Evolutionary conservation across 2,113 vertebrate species (phyloP).

Genomic region (Perca schrenkii): DNA sequence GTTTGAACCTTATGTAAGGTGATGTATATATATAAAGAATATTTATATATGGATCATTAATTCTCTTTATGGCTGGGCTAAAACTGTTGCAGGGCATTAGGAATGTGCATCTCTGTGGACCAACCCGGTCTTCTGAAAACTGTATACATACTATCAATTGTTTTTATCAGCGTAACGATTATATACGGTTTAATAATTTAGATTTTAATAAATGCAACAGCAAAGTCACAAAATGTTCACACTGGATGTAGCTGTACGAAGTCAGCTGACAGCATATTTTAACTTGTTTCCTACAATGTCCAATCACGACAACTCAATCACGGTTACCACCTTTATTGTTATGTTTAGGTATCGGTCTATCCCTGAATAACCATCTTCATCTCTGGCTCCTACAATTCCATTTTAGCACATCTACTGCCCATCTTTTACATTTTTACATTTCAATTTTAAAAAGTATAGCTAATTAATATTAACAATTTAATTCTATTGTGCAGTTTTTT

Average conservation of each 20-base stretch:
- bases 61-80: background rate
- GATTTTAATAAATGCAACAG: background rate
- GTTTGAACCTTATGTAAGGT: conserved; percentile 8
- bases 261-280: background rate
- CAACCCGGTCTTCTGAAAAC: too few species aligned
- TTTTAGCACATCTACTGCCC: background rate
- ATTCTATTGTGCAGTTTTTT: background rate
- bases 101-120: background rate
- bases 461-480: background rate
- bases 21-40: background rate
- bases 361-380: background rate
- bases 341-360: background rate
- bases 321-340: background rate
- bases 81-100: background rate
- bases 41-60: background rate
- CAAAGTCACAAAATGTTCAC: background rate
- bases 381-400: background rate
- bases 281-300: background rate
- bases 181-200: too few species aligned
- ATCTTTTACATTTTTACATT: too few species aligned
- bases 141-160: too few species aligned
- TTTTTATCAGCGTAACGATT: too few species aligned
- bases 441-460: too few species aligned
- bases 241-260: background rate
- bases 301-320: background rate